These are phyloP conservation scores for Cantharis rufa DNA, from an alignment of 2,888 invertebrate genomes.

Conservation along the genomic window DNA sequence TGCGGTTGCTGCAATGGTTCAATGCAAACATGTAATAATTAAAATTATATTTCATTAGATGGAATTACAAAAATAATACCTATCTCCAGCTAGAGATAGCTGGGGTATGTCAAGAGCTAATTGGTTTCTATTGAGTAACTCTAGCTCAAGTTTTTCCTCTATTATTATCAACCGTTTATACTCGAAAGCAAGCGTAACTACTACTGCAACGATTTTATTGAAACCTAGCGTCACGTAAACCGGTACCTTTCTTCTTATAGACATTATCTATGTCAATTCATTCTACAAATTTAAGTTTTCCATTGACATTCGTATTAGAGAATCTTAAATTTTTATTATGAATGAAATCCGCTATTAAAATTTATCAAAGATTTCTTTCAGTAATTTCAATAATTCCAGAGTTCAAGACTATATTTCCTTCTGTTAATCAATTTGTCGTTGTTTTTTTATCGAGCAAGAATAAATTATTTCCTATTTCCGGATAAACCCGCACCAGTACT, in stretches of 20 bases:
- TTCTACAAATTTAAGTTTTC: neutral
- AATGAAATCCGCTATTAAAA: neutral
- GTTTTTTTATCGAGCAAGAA: neutral
- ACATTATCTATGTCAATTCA: neutral
- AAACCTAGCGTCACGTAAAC: neutral
- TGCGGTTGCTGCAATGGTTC: neutral
- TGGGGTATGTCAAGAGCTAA: neutral
- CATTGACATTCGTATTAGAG: neutral
- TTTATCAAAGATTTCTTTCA: neutral
- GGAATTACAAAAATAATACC: neutral
- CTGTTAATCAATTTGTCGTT: neutral
- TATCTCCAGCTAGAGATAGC: neutral
- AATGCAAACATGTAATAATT: neutral
- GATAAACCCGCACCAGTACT: too few species aligned
- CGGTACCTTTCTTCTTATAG: neutral
- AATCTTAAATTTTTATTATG: neutral
- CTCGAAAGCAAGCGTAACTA: neutral
- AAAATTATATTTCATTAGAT: neutral
- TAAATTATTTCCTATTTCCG: neutral
- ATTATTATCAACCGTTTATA: neutral
- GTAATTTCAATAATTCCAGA: neutral
- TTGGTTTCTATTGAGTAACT: neutral
- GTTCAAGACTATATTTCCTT: neutral
- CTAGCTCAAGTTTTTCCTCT: neutral
- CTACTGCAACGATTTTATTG: neutral